Base-by-base conservation (phyloP, 2,888 invertebrate genomes). In the Ctenicera cuprea region DNA sequence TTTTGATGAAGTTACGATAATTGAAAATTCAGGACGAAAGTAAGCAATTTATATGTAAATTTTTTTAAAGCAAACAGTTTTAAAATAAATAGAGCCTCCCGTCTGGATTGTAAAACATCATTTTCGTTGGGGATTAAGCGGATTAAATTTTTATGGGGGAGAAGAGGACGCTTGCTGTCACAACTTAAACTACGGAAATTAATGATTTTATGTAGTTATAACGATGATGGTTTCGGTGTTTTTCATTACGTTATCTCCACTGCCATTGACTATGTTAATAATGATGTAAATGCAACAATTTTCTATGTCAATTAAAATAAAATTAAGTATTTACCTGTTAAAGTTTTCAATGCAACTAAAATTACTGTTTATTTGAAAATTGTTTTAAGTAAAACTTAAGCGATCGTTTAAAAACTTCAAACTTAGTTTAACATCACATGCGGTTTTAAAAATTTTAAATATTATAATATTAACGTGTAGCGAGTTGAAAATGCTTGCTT, bases 1-100 rank as follows among this genome's bases (percentile, higher is more conserved):
- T 45, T 62, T 41, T 16, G 16, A 12, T 26, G 14, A 14, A 61
- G 37, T 54, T 59, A 59, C 63, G 14, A 30, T 59, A 64, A 43
- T 33, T 61, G 66, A 65, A 38, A 50, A 37, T 22, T 38, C 11
- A 61, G 38, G 14, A 26, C 11, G 20, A 66, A 65, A 75, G 71
- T 65, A 71, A 73, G 75, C 73, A 73, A 77, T 75, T 73, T 77
- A 73, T 75, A 73, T 77, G 75, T 38, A 57, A 74, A 75, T 75
- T 59, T 57, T 26, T 59, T 52, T 64, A 38, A 64, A 74, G 33
- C 68, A 66, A 52, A 48, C 68, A 68, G 43, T 68, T 67, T 61
- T 45, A 38, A 45, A 62, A 59, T 38, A 59, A 54, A 54, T 57
- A 61, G 38, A 67, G 54, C 48, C 48, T 67, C 57, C 61, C 57